Base-by-base conservation (phyloP, 2,888 invertebrate genomes). In the Xylocampa areola region DNA sequence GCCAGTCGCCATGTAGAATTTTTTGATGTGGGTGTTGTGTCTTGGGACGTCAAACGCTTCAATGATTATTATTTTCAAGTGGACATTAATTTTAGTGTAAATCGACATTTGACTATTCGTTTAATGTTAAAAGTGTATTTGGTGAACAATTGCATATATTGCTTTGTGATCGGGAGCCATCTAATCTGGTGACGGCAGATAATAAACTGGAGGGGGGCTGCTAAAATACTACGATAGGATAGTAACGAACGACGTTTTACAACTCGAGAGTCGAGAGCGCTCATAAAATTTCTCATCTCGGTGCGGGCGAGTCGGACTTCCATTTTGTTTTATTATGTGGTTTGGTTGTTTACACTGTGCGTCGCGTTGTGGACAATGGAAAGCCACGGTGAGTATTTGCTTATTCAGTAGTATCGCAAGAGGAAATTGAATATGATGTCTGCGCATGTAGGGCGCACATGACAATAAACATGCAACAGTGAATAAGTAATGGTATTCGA, bases 221-320 rank as follows among this genome's bases (percentile, higher is more conserved):
- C 88, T 90, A 88, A 91, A 94, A 94, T 94, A 94, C 94, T 94
- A 94, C 94, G 90, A 85, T 85, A 91, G 88, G 89, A 92, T 94
- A 93, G 93, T 92, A 94, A 92, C 90, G 89, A 94, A 92, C 90
- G 89, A 89, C 90, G 89, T 92, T 94, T 92, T 94, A 94, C 94
- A 88, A 94, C 91, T 92, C 82, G 82, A 85, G 84, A 81, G 86
- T 92, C 82, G 82, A 85, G 84, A 81, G 86, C 84, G 90, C 84
- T 86, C 86, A 90, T 90, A 91, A 91, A 92, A 88, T 86, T 86
- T 88, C 84, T 89, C 89, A 89, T 90, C 88, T 91, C 86, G 78
- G 84, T 83, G 87, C 89, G 88, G 86, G 82, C 89, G 85, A 88
- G 83, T 83, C 81, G 82, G 87, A 89, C 93, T 90, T 92, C 94